Conservation (phyloP, 2,113 vertebrate genomes). For the Triplophysa rosa region DNA sequence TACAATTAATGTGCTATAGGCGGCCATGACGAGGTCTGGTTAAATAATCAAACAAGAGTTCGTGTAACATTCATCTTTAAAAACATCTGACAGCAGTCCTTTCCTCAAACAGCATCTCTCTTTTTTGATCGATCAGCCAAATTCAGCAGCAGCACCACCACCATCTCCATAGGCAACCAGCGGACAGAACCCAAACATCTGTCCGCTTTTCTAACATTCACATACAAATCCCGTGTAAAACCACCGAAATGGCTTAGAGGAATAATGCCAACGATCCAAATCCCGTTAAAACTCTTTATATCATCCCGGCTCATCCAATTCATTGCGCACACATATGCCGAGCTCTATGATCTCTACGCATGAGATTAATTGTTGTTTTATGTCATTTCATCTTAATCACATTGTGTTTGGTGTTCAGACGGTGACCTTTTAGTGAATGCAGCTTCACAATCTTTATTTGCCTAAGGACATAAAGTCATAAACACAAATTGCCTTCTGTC, state of each 20-base stretch:
- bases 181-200: slow-evolving; percentile 27
- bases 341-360: not conserved
- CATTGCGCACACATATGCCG: slow-evolving; percentile 4
- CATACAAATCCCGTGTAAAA: slow-evolving; percentile 25
- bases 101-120: not conserved
- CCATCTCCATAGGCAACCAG: slow-evolving; percentile 33
- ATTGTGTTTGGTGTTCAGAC: not conserved
- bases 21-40: slow-evolving; percentile 18
- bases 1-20: slow-evolving; percentile 24
- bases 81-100: no score
- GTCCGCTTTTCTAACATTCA: slow-evolving; percentile 2
- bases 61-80: not conserved
- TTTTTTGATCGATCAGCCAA: not conserved
- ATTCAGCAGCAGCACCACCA: slow-evolving; percentile 4
- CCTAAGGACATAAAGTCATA: not conserved
- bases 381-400: not conserved
- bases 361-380: not conserved
- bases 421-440: slow-evolving; percentile 23
- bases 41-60: slow-evolving; percentile 14
- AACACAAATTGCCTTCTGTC: not conserved
- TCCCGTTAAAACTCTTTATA: slow-evolving; percentile 34
- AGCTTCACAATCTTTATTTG: not conserved
- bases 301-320: slow-evolving; percentile 32
- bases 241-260: not conserved
- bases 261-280: slow-evolving; percentile 35